phyloP scores from a whole-genome alignment of 2,888 invertebrate species.

The Dolichomitus sp. region DNA sequence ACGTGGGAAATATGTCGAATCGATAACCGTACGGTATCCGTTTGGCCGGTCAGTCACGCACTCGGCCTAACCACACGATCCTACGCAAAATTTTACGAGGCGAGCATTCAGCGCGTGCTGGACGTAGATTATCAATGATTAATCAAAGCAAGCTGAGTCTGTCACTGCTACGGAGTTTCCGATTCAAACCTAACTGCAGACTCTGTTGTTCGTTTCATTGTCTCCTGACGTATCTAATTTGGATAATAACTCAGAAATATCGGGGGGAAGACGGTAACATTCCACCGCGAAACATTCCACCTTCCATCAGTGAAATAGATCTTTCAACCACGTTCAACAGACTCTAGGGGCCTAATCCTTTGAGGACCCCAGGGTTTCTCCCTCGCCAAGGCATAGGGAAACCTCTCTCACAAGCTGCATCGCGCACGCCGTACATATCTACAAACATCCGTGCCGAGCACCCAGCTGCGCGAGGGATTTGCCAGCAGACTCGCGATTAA shows the following conservation, averaged over 20 bases:
- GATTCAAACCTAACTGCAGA: conserved; percentile 39
- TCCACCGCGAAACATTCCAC: background rate
- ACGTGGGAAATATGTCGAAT: conserved; percentile 77
- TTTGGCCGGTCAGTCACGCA: conserved; percentile 55
- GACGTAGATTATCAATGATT: conserved; percentile 76
- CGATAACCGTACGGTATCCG: conserved; percentile 73
- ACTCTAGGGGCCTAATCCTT: conserved; percentile 27
- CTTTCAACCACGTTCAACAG: background rate
- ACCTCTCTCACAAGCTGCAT: conserved; percentile 5
- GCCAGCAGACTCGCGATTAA: conserved; percentile 84
- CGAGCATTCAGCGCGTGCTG: conserved; percentile 72
- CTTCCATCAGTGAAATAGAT: background rate
- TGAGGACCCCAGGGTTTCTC: background rate
- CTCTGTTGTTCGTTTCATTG: conserved; percentile 18
- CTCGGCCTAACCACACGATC: conserved; percentile 15
- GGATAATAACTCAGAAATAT: background rate
- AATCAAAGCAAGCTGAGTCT: conserved; percentile 69
- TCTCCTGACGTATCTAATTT: conserved; percentile 1
- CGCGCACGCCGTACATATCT: conserved; percentile 36
- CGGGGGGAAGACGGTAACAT: background rate
- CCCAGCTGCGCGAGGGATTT: conserved; percentile 84
- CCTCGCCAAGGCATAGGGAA: conserved; percentile 5
- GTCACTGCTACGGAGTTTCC: conserved; percentile 67
- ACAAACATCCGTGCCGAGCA: conserved; percentile 49
- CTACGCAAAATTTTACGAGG: conserved; percentile 76